A percentile compares a stretch with the other conserved stretches of the same genome.
Conservation (phyloP, 1,140 invertebrate genomes). For the Triops cancriformis region DNA sequence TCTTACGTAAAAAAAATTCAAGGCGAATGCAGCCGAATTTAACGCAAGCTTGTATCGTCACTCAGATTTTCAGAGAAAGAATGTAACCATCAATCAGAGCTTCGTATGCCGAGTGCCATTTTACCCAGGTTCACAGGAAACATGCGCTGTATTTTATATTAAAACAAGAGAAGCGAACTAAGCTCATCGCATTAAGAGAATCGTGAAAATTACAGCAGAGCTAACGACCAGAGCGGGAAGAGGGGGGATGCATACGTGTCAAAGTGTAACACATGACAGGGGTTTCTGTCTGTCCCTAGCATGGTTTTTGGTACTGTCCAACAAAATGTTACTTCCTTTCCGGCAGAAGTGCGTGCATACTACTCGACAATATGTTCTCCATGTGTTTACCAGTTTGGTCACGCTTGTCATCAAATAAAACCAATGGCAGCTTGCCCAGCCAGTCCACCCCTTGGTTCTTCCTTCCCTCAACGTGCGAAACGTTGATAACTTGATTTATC, state of each 20-base stretch:
- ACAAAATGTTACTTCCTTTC: conserved; percentile 2
- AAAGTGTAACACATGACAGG: neutral
- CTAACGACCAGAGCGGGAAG: neutral
- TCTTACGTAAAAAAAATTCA: too few relatives aligned
- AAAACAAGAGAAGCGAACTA: too few relatives aligned
- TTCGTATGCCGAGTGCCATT: too few relatives aligned
- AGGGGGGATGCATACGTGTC: neutral
- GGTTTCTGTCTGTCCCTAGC: neutral
- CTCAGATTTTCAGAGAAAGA: too few relatives aligned
- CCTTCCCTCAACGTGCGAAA: neutral
- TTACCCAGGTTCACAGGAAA: too few relatives aligned
- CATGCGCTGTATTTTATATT: too few relatives aligned
- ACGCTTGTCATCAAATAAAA: conserved; percentile 9
- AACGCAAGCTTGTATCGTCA: too few relatives aligned
- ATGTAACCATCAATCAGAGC: too few relatives aligned
- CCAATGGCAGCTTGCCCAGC: neutral
- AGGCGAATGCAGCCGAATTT: too few relatives aligned
- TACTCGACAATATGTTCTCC: conserved; percentile 6
- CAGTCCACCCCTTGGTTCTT: neutral
- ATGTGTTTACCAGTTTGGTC: conserved; percentile 10
- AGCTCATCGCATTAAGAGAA: neutral
- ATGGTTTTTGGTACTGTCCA: neutral
- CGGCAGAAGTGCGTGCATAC: neutral
- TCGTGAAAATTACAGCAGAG: conserved; percentile 8
- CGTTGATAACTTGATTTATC: neutral